Evolutionary conservation across 2,113 vertebrate genomes (phyloP).

Genomic region (Triplophysa dalaica): DNA sequence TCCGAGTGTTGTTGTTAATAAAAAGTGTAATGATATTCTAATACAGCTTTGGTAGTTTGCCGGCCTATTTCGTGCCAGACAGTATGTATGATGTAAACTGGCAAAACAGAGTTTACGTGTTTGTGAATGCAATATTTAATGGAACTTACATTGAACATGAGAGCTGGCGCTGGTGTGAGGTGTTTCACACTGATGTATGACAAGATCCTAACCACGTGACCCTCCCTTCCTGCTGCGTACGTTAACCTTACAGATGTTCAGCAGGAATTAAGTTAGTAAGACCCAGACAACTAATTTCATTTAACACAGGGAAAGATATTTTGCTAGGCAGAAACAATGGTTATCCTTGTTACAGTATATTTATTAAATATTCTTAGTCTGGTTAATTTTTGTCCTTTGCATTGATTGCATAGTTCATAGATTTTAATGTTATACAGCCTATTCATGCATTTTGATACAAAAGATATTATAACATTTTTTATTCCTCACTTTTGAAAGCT

Average conservation of each 20-base stretch:
- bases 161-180: constrained; percentile 86
- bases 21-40: background rate
- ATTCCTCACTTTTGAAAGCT: no score
- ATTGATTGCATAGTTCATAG: no score
- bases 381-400: no score
- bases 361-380: no score
- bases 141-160: constrained; percentile 86
- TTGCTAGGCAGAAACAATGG: no score
- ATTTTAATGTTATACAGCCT: no score
- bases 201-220: constrained; percentile 89
- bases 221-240: constrained; percentile 88
- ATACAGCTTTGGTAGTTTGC: no score
- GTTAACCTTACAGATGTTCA: constrained; percentile 74
- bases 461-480: no score
- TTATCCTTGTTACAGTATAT: no score
- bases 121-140: background rate
- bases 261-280: background rate
- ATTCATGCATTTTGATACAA: no score
- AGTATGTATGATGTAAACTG: background rate
- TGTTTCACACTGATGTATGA: constrained; percentile 86
- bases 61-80: background rate
- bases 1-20: background rate
- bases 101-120: background rate
- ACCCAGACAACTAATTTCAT: no score
- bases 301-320: no score